phyloP scores from a whole-genome alignment of 2,113 vertebrate genomes.

The Sterrhoptilus dennistouni region DNA sequence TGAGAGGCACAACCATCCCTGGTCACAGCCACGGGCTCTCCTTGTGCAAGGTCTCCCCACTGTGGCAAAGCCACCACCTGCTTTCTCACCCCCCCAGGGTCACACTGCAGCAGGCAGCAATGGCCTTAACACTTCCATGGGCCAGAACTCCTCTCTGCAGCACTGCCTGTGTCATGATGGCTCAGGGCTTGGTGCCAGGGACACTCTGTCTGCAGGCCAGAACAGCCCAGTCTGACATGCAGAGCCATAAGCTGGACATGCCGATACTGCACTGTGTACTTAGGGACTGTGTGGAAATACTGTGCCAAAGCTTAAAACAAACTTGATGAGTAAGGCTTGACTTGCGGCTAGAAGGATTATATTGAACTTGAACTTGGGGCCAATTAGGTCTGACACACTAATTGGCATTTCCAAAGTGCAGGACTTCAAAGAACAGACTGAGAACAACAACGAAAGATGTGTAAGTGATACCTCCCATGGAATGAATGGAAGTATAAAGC shows the following conservation, averaged over 20 bases:
- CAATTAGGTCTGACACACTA: not conserved
- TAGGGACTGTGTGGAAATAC: not conserved
- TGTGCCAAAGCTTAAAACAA: not conserved
- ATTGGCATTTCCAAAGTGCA: not conserved
- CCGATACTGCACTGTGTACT: no score
- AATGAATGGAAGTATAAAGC: not conserved
- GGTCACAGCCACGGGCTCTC: not conserved
- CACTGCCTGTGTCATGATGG: not conserved
- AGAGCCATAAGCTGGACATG: not conserved
- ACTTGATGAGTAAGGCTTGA: not conserved
- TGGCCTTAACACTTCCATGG: not conserved
- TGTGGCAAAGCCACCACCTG: not conserved
- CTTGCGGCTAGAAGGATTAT: not conserved
- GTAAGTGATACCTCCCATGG: not conserved
- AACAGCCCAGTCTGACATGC: fast-evolving
- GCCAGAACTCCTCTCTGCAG: not conserved
- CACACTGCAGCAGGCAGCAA: fast-evolving
- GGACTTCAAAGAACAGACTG: not conserved
- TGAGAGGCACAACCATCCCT: fast-evolving
- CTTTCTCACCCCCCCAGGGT: not conserved
- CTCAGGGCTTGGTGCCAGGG: not conserved
- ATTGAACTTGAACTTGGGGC: fast-evolving
- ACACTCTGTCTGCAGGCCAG: not conserved
- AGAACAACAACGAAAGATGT: not conserved
- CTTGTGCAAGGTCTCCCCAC: not conserved